phyloP scores from a whole-genome alignment of 2,888 invertebrate species.

The Candidula unifasciata region DNA sequence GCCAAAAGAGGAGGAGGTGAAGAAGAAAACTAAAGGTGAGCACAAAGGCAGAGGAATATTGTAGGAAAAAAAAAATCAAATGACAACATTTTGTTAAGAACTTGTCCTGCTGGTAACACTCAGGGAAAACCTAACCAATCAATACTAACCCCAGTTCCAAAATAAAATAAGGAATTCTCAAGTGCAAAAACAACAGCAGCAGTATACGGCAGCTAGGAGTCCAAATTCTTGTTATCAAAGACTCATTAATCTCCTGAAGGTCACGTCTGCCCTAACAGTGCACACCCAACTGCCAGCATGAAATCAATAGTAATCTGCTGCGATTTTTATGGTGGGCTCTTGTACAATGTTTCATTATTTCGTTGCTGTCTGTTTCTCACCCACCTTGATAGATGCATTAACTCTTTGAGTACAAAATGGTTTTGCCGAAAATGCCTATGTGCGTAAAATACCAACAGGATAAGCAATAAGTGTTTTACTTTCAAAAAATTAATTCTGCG shows the following conservation, averaged over 20 bases:
- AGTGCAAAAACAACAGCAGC: too few species aligned
- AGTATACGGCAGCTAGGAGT: too few species aligned
- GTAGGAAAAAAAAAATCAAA: background rate
- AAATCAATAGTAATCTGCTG: slow-evolving; percentile 1
- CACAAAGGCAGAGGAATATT: background rate
- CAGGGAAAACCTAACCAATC: background rate
- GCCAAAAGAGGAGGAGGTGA: background rate
- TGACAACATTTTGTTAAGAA: too few species aligned
- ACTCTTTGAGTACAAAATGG: background rate
- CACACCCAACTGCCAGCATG: too few species aligned
- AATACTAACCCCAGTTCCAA: background rate
- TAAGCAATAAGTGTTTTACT: too few species aligned
- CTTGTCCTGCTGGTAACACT: background rate
- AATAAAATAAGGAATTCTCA: too few species aligned
- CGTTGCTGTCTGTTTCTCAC: background rate
- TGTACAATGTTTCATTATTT: background rate
- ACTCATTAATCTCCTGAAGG: background rate
- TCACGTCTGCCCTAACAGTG: background rate
- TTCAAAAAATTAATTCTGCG: too few species aligned
- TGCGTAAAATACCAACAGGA: too few species aligned
- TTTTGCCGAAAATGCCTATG: too few species aligned
- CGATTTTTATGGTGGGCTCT: too few species aligned
- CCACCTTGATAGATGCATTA: background rate
- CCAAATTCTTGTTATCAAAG: background rate
- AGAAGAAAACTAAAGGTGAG: background rate